Evolutionary conservation across 2,888 invertebrate species (phyloP).

Genomic region (Rhyacophila evoluta): DNA sequence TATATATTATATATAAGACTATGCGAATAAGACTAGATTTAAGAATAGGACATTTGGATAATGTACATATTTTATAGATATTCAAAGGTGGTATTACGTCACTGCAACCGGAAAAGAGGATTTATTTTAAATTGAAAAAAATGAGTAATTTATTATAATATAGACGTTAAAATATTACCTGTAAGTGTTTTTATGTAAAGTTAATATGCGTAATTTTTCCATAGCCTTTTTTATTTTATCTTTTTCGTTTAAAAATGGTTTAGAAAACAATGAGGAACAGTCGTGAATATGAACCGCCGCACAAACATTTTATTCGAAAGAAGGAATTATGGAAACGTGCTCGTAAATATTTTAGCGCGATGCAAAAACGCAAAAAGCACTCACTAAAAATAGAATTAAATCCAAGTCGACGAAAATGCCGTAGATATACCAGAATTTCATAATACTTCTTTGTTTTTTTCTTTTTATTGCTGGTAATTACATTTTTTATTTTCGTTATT

Average conservation of each 20-base stretch:
- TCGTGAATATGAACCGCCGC: neutral
- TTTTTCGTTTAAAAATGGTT: neutral
- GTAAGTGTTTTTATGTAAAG: no score
- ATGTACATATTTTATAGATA: no score
- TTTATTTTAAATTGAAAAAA: no score
- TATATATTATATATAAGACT: no score
- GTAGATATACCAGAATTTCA: neutral
- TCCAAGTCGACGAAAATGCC: neutral
- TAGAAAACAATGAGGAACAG: constrained; percentile 6
- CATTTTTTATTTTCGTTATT: no score
- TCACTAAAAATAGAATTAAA: constrained; percentile 18
- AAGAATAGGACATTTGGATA: no score
- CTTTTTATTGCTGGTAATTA: neutral
- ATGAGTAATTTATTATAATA: no score
- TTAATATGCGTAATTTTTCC: no score
- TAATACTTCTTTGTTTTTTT: neutral
- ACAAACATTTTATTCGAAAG: constrained; percentile 9
- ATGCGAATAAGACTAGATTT: no score
- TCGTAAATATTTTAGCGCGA: constrained; percentile 47
- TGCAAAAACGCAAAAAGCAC: constrained; percentile 26
- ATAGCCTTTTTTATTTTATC: neutral
- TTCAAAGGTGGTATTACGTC: no score
- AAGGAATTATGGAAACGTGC: constrained; percentile 36
- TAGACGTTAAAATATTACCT: no score
- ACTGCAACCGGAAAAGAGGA: no score